Conservation (phyloP, 2,113 vertebrate genomes). For the Beaufortia kweichowensis region DNA sequence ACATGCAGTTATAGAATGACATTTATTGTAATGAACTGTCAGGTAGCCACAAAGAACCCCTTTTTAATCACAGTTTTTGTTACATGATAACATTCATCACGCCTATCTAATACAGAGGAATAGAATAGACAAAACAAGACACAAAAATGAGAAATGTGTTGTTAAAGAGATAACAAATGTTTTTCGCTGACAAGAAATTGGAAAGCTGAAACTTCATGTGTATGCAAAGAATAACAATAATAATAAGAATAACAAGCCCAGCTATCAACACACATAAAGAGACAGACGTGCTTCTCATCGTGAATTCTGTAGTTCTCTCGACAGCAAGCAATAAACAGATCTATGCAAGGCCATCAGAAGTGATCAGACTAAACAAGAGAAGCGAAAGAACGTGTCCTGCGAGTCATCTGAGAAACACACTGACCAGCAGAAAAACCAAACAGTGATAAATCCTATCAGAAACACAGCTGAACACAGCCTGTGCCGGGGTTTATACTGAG, state of each 20-base stretch:
- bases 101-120: too few relatives aligned
- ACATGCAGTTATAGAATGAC: too few relatives aligned
- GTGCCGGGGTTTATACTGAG: too few relatives aligned
- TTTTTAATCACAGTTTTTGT: too few relatives aligned
- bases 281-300: background rate
- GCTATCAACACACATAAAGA: background rate
- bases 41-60: background rate
- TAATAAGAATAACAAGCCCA: too few relatives aligned
- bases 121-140: too few relatives aligned
- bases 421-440: background rate
- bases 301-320: background rate
- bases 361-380: conserved; percentile 35
- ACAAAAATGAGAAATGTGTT: too few relatives aligned
- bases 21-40: too few relatives aligned
- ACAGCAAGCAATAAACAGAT: background rate
- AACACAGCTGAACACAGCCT: conserved; percentile 15
- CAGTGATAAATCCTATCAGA: conserved; percentile 17
- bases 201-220: background rate
- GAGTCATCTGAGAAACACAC: conserved; percentile 18
- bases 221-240: background rate
- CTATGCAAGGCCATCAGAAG: background rate
- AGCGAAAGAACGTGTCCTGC: background rate
- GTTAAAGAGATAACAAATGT: too few relatives aligned
- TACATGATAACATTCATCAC: background rate
- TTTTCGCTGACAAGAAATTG: too few relatives aligned